A percentile compares a stretch with the other conserved stretches of the same genome.
Evolutionary conservation across 2,113 vertebrate species (phyloP).

Genomic region (Rhea pennata): DNA sequence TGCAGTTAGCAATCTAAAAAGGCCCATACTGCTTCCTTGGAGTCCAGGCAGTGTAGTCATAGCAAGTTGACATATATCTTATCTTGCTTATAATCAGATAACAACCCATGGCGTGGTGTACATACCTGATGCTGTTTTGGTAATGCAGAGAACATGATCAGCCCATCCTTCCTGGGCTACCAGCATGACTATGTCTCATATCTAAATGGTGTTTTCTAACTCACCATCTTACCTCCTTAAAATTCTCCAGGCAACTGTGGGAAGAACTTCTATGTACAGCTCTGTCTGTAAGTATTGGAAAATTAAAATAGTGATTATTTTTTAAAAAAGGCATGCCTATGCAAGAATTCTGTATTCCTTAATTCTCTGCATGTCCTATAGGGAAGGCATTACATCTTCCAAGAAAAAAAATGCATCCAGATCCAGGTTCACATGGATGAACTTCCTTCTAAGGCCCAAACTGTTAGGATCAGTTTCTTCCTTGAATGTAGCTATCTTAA

Average conservation of each 20-base stretch:
- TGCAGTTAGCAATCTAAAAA: neutral
- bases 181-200: neutral
- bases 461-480: neutral
- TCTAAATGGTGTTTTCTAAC: neutral
- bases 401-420: neutral
- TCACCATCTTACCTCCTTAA: neutral
- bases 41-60: neutral
- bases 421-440: neutral
- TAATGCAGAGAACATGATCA: slow-evolving; percentile 10
- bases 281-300: neutral
- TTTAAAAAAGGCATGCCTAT: neutral
- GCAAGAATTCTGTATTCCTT: neutral
- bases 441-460: neutral
- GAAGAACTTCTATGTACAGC: neutral
- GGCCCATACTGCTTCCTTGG: neutral
- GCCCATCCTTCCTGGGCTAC: neutral
- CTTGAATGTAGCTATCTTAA: neutral
- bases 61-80: slow-evolving; percentile 3
- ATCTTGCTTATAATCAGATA: neutral
- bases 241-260: neutral
- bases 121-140: neutral
- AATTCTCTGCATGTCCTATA: neutral
- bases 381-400: neutral
- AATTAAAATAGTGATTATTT: neutral
- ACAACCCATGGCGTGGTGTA: neutral